Base-by-base conservation (phyloP, 2,888 invertebrate genomes). In the Pharmacophagus antenor region DNA sequence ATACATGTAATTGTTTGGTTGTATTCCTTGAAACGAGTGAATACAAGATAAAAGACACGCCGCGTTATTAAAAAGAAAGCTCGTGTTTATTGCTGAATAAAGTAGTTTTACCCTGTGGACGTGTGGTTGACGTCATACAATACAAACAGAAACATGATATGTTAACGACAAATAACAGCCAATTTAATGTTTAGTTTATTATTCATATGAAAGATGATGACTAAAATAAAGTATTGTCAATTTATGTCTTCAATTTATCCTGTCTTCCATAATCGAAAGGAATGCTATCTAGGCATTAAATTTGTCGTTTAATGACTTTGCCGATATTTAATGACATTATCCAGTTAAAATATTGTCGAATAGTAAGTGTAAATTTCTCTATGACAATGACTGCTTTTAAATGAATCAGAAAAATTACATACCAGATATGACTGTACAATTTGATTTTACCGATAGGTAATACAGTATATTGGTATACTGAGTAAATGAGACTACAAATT, bases 51-150 rank as follows among this genome's bases (percentile, higher is more conserved):
- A 52, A 27, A 23, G 20, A 56, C 46, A 37, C 31, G 5, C 18
- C 21, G 58, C 58, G 41, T 63, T 64, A 65, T 72, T 77, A 72
- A 79, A 82, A 75, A 79, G 80, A 79, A 82, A 77, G 77, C 79
- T 72, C 65, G 47, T 57, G 50, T 66, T 70, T 63, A 76, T 31
- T 75, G 85, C 82, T 80, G 83, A 84, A 70, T 73, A 63, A 67
- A 66, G 76, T 71, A 79, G 78, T 74, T 72, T 62, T 70, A 83
- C 63, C 72, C 71, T 72, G 72, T 66, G 74, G 72, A 70, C 66
- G 64, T 67, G 66, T 67, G 69, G 61, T 21, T 49, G 61, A 62
- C 59, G 61, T 61, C 63, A 31, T 31, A 5, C 23, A 31, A 31
- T 31, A 31, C 31, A 31, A 31, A 12, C 10, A 31, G 31, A 31